Percentiles rank a stretch among this genome's conserved stretches.
phyloP scores from a whole-genome alignment of 2,797 vertebrate species.

The Psittacula derbiana region DNA sequence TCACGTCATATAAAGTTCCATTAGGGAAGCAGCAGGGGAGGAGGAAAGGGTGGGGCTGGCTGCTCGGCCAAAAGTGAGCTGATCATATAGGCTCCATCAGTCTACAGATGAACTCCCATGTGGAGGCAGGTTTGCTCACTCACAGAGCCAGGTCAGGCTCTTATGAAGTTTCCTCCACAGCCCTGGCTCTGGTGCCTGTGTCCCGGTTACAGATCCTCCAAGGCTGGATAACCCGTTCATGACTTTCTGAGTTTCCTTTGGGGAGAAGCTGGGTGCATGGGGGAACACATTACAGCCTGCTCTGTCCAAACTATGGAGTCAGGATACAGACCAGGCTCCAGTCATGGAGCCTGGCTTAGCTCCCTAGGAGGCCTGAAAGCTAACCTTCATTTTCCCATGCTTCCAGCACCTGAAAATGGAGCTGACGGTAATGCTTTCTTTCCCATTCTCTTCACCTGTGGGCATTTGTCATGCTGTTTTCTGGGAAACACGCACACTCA shows the following conservation, averaged over 20 bases:
- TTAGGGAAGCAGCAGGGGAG: neutral
- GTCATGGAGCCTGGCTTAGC: neutral
- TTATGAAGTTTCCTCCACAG: neutral
- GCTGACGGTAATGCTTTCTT: neutral
- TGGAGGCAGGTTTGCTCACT: neutral
- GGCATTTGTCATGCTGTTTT: neutral
- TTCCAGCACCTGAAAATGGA: conserved; percentile 1
- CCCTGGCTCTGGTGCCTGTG: neutral
- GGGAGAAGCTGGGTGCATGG: neutral
- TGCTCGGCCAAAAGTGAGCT: neutral
- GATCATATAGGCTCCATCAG: neutral
- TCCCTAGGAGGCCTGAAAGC: neutral
- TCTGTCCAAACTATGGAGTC: neutral
- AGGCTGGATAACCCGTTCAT: neutral
- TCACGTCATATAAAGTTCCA: neutral
- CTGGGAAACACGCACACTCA: neutral
- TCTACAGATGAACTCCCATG: neutral
- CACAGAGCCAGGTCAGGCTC: neutral
- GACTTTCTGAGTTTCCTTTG: neutral
- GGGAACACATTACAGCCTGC: neutral
- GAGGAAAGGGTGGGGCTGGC: neutral
- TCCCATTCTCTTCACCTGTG: neutral
- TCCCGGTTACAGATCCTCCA: neutral
- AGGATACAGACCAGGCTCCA: neutral
- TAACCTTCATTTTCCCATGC: neutral